Percentiles rank a stretch among this genome's conserved stretches.
These are phyloP conservation scores for Oostethus manadensis DNA, from an alignment of 2,113 vertebrate genomes.

Conservation along the genomic window DNA sequence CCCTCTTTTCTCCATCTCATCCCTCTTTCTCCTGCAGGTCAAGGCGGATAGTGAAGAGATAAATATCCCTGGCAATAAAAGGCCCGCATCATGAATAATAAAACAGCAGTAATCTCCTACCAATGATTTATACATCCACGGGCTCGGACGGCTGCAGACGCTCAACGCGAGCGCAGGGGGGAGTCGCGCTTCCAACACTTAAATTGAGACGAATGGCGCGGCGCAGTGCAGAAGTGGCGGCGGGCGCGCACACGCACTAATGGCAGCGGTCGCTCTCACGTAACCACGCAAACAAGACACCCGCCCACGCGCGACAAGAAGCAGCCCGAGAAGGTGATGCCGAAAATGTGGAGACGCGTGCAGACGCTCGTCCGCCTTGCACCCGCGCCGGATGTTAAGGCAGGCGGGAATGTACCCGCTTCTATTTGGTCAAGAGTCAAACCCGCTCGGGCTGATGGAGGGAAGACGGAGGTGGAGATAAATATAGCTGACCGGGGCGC, in stretches of 20 bases:
- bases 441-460: neutral
- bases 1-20: conserved; percentile 17
- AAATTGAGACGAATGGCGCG: conserved; percentile 76
- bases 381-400: conserved; percentile 8
- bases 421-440: conserved; percentile 2
- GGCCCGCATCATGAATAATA: conserved; percentile 79
- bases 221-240: conserved; percentile 36
- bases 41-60: conserved; percentile 64
- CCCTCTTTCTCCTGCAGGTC: conserved; percentile 53
- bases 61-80: conserved; percentile 75
- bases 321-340: conserved; percentile 32
- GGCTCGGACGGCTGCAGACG: conserved; percentile 60
- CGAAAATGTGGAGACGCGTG: conserved; percentile 41
- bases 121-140: conserved; percentile 76
- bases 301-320: conserved; percentile 29
- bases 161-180: conserved; percentile 46
- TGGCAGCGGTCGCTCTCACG: conserved; percentile 44
- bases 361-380: conserved; percentile 17
- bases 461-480: conserved; percentile 5
- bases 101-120: conserved; percentile 72
- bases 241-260: conserved; percentile 43
- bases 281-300: conserved; percentile 10
- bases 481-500: neutral
- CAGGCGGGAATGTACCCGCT: neutral
- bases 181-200: conserved; percentile 59